Conservation (phyloP, 2,888 invertebrate genomes). For the Acrobasis consociella region DNA sequence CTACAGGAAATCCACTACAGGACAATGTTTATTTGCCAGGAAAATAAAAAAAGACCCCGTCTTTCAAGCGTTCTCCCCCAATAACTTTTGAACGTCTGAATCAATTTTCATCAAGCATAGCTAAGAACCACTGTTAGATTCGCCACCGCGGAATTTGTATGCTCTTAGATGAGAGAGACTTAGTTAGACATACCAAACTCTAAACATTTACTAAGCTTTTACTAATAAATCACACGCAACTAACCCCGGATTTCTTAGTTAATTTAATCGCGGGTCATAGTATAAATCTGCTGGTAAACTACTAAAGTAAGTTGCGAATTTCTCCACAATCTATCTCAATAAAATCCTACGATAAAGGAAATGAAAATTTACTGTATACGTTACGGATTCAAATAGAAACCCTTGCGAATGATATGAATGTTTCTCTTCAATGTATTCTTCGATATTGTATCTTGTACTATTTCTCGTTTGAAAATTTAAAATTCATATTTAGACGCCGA, state of each 20-base stretch:
- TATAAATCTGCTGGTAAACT: conserved; percentile 17
- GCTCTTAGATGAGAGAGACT: neutral
- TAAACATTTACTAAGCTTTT: neutral
- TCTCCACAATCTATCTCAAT: conserved; percentile 15
- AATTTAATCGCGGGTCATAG: conserved; percentile 18
- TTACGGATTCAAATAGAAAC: conserved; percentile 22
- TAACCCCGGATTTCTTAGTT: conserved; percentile 5
- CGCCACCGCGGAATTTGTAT: too few relatives aligned
- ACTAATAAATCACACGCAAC: neutral
- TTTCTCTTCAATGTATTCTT: conserved; percentile 14
- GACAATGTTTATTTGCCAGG: too few relatives aligned
- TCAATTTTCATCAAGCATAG: too few relatives aligned
- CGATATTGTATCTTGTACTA: conserved; percentile 5
- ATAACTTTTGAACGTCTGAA: too few relatives aligned
- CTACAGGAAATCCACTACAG: too few relatives aligned
- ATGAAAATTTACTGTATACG: conserved; percentile 25
- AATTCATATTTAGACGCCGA: neutral
- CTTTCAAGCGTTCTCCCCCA: too few relatives aligned
- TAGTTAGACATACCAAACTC: neutral
- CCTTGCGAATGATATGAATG: conserved; percentile 12
- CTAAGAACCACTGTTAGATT: too few relatives aligned
- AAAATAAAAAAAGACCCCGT: too few relatives aligned
- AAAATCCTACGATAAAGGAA: conserved; percentile 24
- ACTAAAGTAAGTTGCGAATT: conserved; percentile 15
- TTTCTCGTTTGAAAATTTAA: neutral